Evolutionary conservation across 2,113 vertebrate species (phyloP).

Genomic region (Castor canadensis): DNA sequence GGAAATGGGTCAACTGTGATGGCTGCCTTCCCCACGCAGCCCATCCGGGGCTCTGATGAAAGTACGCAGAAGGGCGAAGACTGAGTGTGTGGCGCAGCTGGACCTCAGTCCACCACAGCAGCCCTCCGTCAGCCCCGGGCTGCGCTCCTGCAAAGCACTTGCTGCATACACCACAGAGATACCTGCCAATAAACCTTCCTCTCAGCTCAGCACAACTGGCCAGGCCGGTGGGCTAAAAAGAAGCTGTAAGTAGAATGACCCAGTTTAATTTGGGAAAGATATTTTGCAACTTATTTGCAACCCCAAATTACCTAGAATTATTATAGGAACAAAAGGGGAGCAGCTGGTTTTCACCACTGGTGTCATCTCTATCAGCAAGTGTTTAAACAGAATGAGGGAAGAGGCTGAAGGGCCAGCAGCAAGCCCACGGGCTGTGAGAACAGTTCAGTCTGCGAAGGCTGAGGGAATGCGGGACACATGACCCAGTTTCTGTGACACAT

Average conservation of each 20-base stretch:
- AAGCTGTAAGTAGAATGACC: neutral
- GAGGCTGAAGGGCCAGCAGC: neutral
- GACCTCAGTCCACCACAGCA: neutral
- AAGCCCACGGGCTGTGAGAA: neutral
- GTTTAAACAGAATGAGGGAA: neutral
- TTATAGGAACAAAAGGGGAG: rapidly evolving
- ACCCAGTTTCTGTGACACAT: constrained; percentile 32
- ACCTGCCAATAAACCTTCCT: neutral
- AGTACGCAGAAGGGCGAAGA: neutral
- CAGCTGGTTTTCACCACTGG: neutral
- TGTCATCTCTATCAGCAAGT: neutral
- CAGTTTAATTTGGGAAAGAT: neutral
- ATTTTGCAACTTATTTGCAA: neutral
- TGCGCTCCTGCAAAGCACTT: neutral
- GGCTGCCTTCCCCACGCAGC: neutral
- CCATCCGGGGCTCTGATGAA: neutral
- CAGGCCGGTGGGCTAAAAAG: neutral
- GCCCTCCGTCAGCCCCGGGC: rapidly evolving
- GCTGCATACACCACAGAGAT: rapidly evolving
- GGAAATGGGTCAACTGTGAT: neutral
- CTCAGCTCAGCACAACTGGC: neutral
- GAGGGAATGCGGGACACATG: neutral
- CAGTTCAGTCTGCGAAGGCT: neutral
- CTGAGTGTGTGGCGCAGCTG: neutral
- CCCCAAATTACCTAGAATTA: neutral